phyloP scores from a whole-genome alignment of 2,888 invertebrate species.

The Schizotus pectinicornis region DNA sequence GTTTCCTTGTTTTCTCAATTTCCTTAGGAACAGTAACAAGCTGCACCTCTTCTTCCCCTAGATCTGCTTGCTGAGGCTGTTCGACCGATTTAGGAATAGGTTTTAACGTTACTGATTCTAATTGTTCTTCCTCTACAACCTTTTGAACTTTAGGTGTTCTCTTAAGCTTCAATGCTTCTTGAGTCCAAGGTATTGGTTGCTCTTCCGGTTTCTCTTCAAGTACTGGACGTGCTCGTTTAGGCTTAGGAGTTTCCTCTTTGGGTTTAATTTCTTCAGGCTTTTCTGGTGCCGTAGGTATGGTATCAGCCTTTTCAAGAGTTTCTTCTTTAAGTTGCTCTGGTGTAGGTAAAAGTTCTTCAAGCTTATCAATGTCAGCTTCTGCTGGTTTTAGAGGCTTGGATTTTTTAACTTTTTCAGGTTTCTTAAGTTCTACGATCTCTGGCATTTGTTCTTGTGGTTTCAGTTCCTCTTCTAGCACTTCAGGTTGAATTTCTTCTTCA shows the following conservation, averaged over 20 bases:
- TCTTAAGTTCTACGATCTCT: conserved; percentile 6
- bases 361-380: too few relatives aligned
- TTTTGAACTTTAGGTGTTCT: conserved; percentile 43
- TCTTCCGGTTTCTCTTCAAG: conserved; percentile 1
- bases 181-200: conserved; percentile 61
- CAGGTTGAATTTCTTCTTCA: neutral
- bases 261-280: conserved; percentile 1
- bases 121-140: conserved; percentile 41
- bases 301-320: conserved; percentile 17
- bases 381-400: too few relatives aligned
- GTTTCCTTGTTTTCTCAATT: conserved; percentile 30
- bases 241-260: conserved; percentile 2
- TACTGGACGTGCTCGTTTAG: neutral
- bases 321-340: conserved; percentile 28
- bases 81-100: conserved; percentile 40
- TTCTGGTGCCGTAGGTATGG: neutral
- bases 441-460: too few relatives aligned
- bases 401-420: conserved; percentile 1
- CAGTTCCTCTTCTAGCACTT: neutral
- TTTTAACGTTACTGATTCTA: conserved; percentile 52
- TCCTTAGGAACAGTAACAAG: neutral
- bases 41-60: conserved; percentile 28
- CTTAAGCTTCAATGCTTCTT: conserved; percentile 64
- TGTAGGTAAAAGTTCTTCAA: too few relatives aligned
- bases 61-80: conserved; percentile 20